Conservation (phyloP, 2,113 vertebrate genomes). For the Dicerorhinus sumatrensis region DNA sequence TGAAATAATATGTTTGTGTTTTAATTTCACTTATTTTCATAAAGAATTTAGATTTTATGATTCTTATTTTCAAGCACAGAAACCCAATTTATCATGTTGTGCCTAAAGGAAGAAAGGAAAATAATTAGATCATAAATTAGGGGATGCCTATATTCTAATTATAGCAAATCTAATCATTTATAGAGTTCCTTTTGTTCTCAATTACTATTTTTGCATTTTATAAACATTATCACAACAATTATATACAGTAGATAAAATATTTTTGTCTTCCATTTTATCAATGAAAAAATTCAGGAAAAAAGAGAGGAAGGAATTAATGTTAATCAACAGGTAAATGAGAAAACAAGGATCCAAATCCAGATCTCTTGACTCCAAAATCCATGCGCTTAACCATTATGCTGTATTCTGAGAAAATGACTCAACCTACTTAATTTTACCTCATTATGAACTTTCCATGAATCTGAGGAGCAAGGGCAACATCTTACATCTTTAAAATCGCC, state of each 20-base stretch:
- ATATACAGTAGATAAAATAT: not conserved
- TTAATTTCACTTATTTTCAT: conserved; percentile 63
- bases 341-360: not conserved
- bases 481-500: not conserved
- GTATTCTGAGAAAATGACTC: not conserved
- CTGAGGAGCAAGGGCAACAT: not conserved
- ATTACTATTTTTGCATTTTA: conserved; percentile 41
- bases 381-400: not conserved
- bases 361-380: not conserved
- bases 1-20: conserved; percentile 43
- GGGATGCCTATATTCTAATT: conserved; percentile 48
- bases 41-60: conserved; percentile 51
- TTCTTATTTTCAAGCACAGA: conserved; percentile 37
- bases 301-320: not conserved
- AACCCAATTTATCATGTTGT: conserved; percentile 44
- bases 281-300: not conserved
- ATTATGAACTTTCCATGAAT: not conserved
- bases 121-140: conserved; percentile 65
- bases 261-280: not conserved
- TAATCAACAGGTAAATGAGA: not conserved
- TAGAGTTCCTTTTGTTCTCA: not conserved
- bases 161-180: not conserved
- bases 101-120: conserved; percentile 40
- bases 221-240: not conserved
- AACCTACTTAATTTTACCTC: not conserved